phyloP scores from a whole-genome alignment of 2,888 invertebrate species.

The Mystacides longicornis region DNA sequence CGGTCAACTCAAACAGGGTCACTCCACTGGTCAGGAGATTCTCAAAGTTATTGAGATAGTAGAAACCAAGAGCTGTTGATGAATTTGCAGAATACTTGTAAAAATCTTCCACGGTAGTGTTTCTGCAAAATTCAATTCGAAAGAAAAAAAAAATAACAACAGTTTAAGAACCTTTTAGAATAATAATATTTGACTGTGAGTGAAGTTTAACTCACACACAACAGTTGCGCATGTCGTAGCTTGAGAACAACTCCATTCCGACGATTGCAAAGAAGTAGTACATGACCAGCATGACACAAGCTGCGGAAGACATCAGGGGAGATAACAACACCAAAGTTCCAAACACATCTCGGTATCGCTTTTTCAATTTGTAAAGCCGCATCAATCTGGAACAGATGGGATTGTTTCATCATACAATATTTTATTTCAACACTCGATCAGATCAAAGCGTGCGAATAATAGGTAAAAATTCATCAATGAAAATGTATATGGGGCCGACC shows the following conservation, averaged over 20 bases:
- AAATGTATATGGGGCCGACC: too few species aligned
- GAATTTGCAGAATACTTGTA: constrained; percentile 64
- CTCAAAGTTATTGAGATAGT: constrained; percentile 80
- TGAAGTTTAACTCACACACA: constrained; percentile 69
- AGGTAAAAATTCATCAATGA: too few species aligned
- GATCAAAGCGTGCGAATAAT: too few species aligned
- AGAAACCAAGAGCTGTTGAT: constrained; percentile 68
- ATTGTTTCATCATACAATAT: too few species aligned
- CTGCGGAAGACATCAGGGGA: constrained; percentile 77
- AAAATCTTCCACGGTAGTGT: constrained; percentile 78
- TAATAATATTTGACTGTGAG: neutral
- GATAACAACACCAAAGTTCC: constrained; percentile 74
- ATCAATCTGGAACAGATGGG: constrained; percentile 44
- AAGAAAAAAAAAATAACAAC: neutral
- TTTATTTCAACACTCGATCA: too few species aligned
- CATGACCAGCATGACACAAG: constrained; percentile 73
- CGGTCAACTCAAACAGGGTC: constrained; percentile 81
- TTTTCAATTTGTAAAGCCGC: constrained; percentile 70
- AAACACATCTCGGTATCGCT: constrained; percentile 75
- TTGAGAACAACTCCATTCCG: constrained; percentile 81
- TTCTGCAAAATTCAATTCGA: constrained; percentile 43
- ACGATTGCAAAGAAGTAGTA: constrained; percentile 87
- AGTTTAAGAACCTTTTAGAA: too few species aligned
- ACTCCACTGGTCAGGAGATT: constrained; percentile 71
- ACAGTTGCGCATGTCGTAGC: constrained; percentile 68